Conservation (phyloP, 2,113 vertebrate species). For the Pavo muticus region DNA sequence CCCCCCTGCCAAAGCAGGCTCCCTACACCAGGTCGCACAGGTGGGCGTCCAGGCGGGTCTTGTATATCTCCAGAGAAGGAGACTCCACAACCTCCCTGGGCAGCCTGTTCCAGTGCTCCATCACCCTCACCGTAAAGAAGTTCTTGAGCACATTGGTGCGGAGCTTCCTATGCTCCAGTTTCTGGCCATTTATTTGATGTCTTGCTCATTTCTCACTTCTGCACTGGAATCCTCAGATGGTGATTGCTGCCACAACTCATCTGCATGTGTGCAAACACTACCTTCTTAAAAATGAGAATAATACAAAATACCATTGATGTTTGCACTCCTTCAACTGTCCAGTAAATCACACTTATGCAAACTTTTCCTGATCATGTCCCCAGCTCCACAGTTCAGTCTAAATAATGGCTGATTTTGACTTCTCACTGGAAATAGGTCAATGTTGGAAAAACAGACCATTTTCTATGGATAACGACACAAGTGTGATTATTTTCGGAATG, state of each 20-base stretch:
- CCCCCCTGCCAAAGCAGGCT: too few species aligned
- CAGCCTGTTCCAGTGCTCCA: too few species aligned
- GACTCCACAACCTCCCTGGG: too few species aligned
- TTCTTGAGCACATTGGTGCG: too few species aligned
- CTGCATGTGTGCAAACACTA: background rate
- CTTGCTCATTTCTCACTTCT: background rate
- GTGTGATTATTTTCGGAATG: background rate
- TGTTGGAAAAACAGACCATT: background rate
- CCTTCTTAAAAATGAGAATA: background rate
- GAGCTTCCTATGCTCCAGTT: too few species aligned
- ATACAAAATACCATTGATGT: background rate
- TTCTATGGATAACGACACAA: background rate
- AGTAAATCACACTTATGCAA: background rate
- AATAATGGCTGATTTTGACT: background rate
- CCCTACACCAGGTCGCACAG: too few species aligned
- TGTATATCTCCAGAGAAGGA: too few species aligned
- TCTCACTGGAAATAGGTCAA: background rate
- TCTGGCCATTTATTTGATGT: background rate
- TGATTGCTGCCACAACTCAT: background rate
- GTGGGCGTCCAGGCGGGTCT: too few species aligned
- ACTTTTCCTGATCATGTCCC: background rate
- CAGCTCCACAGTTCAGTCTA: background rate
- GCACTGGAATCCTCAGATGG: background rate
- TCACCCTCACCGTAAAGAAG: too few species aligned
- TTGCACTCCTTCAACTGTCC: background rate